A percentile compares a stretch with the other conserved stretches of the same genome.
These are phyloP conservation scores for Anoncus sp. DNA, from an alignment of 2,888 invertebrate genomes.

Conservation along the genomic window DNA sequence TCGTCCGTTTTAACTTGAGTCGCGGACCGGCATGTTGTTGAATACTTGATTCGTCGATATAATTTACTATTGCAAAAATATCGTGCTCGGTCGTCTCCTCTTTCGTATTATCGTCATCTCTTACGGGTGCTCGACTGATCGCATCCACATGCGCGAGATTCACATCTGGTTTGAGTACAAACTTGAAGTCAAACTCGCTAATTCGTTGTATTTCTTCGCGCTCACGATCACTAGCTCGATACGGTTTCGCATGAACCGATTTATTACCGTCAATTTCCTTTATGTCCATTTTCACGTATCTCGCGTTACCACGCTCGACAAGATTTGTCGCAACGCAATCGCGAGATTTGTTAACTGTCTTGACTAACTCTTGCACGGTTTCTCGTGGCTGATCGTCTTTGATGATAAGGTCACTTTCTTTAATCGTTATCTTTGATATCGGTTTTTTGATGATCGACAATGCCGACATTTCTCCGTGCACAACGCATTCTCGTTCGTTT, in stretches of 20 bases:
- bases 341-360: slow-evolving; percentile 11
- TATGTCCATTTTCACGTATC: slow-evolving; percentile 23
- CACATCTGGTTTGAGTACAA: too few relatives aligned
- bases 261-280: slow-evolving; percentile 3
- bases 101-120: too few relatives aligned
- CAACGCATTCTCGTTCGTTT: background rate
- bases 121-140: too few relatives aligned
- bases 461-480: background rate
- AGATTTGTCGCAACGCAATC: slow-evolving; percentile 39
- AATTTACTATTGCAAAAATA: too few relatives aligned
- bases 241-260: slow-evolving; percentile 22
- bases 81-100: too few relatives aligned
- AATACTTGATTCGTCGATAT: too few relatives aligned
- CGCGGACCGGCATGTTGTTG: too few relatives aligned
- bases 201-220: slow-evolving; percentile 21
- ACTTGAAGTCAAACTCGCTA: too few relatives aligned
- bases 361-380: slow-evolving; percentile 19
- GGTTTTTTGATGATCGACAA: background rate
- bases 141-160: too few relatives aligned
- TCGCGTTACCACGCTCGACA: slow-evolving; percentile 22
- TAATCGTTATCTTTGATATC: background rate
- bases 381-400: slow-evolving; percentile 21
- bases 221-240: slow-evolving; percentile 34
- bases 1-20: too few relatives aligned
- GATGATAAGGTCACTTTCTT: slow-evolving; percentile 1